These are phyloP conservation scores for Bombus confusus DNA, from an alignment of 1,140 invertebrate genomes.

Conservation along the genomic window DNA sequence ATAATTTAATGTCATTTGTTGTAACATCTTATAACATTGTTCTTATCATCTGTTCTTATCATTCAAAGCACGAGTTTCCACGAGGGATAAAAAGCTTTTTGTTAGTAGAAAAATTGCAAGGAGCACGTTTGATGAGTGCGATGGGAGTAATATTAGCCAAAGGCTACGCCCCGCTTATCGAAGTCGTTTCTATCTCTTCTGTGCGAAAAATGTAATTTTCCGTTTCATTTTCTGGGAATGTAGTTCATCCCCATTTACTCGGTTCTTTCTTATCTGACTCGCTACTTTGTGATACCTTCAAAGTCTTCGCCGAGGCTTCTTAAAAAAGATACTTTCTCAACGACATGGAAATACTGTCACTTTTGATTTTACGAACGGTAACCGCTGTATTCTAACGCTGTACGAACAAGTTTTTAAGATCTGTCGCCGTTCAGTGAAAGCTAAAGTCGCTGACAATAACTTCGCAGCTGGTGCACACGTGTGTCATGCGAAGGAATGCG, in stretches of 20 bases:
- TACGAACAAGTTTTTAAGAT: not conserved
- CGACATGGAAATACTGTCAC: not conserved
- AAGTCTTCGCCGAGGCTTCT: not conserved
- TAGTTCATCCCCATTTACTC: not conserved
- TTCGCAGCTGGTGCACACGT: not conserved
- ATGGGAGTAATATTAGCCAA: not conserved
- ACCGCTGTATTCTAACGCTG: not conserved
- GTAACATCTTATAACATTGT: not conserved
- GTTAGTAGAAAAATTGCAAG: not conserved
- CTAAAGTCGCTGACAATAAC: not conserved
- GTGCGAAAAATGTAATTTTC: slow-evolving; percentile 40
- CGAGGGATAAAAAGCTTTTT: not conserved
- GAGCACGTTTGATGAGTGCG: not conserved
- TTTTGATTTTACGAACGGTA: not conserved
- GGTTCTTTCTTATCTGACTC: slow-evolving; percentile 18
- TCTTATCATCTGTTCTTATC: not conserved
- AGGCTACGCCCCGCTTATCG: slow-evolving; percentile 2
- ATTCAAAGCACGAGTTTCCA: not conserved
- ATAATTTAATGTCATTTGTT: too few species aligned
- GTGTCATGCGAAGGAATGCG: not conserved
- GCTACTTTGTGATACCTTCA: not conserved
- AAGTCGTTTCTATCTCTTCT: not conserved
- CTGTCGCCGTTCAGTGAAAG: not conserved
- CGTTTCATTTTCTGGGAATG: slow-evolving; percentile 7
- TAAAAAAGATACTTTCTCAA: not conserved